Evolutionary conservation across 2,113 vertebrate species (phyloP).

Genomic region (Rhodinocichla rosea): DNA sequence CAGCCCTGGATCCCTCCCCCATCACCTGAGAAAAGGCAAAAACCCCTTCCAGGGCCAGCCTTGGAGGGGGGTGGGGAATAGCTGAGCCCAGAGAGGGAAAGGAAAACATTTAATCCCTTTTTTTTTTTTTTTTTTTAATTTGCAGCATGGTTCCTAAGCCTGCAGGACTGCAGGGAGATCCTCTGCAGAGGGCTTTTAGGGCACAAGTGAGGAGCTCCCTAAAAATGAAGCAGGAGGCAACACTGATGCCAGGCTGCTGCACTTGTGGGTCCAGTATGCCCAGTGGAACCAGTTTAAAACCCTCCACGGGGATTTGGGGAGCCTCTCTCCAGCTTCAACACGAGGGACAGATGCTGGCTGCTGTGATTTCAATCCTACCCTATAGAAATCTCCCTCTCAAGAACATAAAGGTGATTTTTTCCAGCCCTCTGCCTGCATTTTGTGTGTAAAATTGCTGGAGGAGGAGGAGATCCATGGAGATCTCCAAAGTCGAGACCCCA

Average conservation of each 20-base stretch:
- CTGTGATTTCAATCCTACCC: background rate
- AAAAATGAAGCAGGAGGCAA: background rate
- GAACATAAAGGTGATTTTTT: background rate
- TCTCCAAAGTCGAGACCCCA: background rate
- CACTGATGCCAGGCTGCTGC: background rate
- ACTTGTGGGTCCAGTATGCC: background rate
- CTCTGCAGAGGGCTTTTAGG: background rate
- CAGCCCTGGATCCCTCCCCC: conserved; percentile 34
- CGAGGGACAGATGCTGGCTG: accelerated
- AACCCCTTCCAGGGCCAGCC: background rate
- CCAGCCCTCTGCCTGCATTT: background rate
- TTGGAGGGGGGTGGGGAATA: background rate
- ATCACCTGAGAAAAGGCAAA: conserved; percentile 62
- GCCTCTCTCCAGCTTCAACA: accelerated
- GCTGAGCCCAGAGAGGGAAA: background rate
- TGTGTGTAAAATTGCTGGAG: background rate
- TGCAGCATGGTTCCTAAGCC: background rate
- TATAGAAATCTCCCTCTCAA: background rate
- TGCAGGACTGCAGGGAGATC: background rate
- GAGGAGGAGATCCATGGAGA: background rate
- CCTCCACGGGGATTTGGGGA: accelerated
- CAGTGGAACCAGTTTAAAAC: background rate
- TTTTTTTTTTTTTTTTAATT: background rate
- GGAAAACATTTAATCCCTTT: background rate
- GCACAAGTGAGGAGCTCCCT: background rate